Percentiles rank a stretch among this genome's conserved stretches.
phyloP scores from a whole-genome alignment of 2,113 vertebrate species.

The Psammodynastes pulverulentus region DNA sequence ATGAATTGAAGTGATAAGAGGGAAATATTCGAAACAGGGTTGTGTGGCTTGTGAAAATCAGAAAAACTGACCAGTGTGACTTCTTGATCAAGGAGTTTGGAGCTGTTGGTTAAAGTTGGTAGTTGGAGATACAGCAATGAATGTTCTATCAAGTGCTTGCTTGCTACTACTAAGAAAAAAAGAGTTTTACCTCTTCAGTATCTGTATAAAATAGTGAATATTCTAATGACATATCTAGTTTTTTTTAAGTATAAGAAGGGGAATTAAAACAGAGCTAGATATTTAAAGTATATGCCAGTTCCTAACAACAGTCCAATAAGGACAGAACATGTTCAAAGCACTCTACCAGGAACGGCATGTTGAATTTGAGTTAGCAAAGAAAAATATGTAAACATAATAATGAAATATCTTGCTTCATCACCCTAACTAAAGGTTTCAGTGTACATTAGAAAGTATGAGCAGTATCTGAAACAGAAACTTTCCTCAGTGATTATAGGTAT shows the following conservation, averaged over 20 bases:
- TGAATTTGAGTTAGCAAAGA: background rate
- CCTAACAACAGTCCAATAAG: background rate
- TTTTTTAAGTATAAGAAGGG: background rate
- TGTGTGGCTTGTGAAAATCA: background rate
- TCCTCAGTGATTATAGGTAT: background rate
- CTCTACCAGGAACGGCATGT: background rate
- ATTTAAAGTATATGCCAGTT: background rate
- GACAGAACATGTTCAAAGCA: background rate
- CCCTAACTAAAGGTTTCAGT: background rate
- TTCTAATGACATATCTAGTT: background rate
- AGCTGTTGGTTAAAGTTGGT: background rate
- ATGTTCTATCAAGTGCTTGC: fast-evolving
- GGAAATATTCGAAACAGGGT: background rate
- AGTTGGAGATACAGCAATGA: background rate
- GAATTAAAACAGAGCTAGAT: background rate
- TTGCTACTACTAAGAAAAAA: background rate
- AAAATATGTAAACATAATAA: background rate
- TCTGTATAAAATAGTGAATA: background rate
- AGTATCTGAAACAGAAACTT: background rate
- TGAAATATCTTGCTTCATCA: background rate
- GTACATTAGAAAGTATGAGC: background rate
- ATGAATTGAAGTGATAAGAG: fast-evolving
- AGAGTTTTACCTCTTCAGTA: background rate
- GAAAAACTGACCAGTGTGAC: background rate
- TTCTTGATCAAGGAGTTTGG: background rate